Evolutionary conservation across 2,113 vertebrate species (phyloP).

Genomic region (Aix galericulata): DNA sequence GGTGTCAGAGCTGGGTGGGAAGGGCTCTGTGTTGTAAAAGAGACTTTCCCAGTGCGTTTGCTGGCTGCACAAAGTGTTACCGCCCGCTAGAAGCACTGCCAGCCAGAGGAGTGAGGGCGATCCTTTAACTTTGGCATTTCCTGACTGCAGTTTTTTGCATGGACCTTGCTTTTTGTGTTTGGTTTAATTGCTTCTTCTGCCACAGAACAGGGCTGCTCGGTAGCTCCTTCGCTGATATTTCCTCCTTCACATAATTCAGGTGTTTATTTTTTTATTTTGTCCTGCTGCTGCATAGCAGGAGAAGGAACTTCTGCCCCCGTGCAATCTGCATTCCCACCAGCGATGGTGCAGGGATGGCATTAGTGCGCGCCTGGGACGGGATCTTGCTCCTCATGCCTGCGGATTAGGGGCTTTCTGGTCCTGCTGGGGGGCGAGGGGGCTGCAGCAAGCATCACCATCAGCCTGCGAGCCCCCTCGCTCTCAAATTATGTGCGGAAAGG

Average conservation of each 20-base stretch:
- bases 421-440: neutral
- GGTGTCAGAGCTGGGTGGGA: neutral
- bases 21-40: neutral
- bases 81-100: accelerated
- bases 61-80: neutral
- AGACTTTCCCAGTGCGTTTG: accelerated
- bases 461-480: neutral
- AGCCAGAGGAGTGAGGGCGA: neutral
- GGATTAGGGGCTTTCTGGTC: neutral
- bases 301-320: accelerated
- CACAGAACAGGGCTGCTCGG: neutral
- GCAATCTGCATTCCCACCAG: neutral
- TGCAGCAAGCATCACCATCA: neutral
- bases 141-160: neutral
- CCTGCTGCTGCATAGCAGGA: neutral
- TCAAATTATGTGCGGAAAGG: conserved; percentile 19
- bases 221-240: neutral
- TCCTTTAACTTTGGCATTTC: conserved; percentile 69
- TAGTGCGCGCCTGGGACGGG: accelerated
- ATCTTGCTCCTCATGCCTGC: neutral
- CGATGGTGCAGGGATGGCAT: neutral
- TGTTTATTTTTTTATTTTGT: neutral
- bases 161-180: neutral
- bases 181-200: neutral
- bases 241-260: conserved; percentile 28